Conservation (phyloP, 2,888 invertebrate species). For the Alitta virens region DNA sequence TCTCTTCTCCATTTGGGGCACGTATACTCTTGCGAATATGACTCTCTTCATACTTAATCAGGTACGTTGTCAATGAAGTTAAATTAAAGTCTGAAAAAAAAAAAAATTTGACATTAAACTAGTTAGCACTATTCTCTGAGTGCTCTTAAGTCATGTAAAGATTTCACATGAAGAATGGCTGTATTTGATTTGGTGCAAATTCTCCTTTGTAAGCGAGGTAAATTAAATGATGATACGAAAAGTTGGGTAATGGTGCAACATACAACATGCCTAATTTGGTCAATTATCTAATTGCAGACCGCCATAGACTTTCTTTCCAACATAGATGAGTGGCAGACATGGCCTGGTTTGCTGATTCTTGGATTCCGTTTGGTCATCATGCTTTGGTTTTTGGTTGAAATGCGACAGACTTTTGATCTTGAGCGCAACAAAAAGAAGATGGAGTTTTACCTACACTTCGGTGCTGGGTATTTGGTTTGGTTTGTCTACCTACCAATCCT, state of each 20-base stretch:
- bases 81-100: too few relatives aligned
- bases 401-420: constrained; percentile 73
- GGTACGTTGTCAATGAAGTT: too few relatives aligned
- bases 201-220: too few relatives aligned
- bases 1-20: constrained; percentile 84
- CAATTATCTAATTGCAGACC: constrained; percentile 68
- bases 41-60: constrained; percentile 93
- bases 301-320: constrained; percentile 95
- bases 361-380: constrained; percentile 81
- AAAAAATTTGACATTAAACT: too few relatives aligned
- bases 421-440: constrained; percentile 81
- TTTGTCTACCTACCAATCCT: constrained; percentile 94
- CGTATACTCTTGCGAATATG: constrained; percentile 87
- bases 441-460: constrained; percentile 92
- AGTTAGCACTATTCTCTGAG: too few relatives aligned
- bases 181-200: too few relatives aligned
- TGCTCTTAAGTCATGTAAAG: too few relatives aligned
- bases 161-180: too few relatives aligned
- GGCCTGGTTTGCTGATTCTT: constrained; percentile 94
- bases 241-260: too few relatives aligned
- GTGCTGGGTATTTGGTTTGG: constrained; percentile 96
- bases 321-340: constrained; percentile 94
- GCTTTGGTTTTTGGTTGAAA: constrained; percentile 79
- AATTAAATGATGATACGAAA: too few relatives aligned
- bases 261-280: too few relatives aligned